Evolutionary conservation across 1,140 invertebrate genomes (phyloP), one percentile per base, ranked within the genome.

Genomic region (Popillia japonica): DNA sequence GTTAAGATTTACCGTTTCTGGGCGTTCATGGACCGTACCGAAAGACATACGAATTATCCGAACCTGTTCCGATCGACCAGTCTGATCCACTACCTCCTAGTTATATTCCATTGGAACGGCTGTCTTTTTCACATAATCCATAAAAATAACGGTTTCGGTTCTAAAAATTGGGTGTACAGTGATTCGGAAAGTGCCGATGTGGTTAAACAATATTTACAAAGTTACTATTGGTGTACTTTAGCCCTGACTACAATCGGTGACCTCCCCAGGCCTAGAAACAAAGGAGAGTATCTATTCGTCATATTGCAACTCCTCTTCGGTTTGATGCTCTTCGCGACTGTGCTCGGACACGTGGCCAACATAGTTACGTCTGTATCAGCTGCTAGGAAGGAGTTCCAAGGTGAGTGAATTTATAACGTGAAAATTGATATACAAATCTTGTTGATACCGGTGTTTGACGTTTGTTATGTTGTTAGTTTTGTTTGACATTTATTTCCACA

Each of bases 71-170:
- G 98, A 82, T 97, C 96, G 78, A 92, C 95, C 68, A 95, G 96
- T 84, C 91, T 99, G 83, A 95, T 98, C 86, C 97, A 99, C 90
- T 98, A 98, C 89, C 92, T 99, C 83, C 90, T 99, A 88, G 96
- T 98, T 88, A 97, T 99, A 88, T 99, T 99, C 90, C 98, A 99
- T 91, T 99, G 98, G 98, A 99, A 99, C 88, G 97, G 98, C 82
- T 99, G 98, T 90, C 90, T 99, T 85, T 98, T 97, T 90, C 95
- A 98, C 90, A 95, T 98, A 86, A 96, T 98, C 85, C 93, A 95
- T 90, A 96, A 96, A 89, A 96, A 96, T 89, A 94, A 96, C 88
- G 96, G 95, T 80, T 97, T 97, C 87, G 96, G 95, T 82, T 95
- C 94, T 86, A 93, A 94, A 86, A 95, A 96, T 87, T 97, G 95